These are phyloP conservation scores for Formica selysi DNA, from an alignment of 1,140 invertebrate genomes.

Conservation along the genomic window DNA sequence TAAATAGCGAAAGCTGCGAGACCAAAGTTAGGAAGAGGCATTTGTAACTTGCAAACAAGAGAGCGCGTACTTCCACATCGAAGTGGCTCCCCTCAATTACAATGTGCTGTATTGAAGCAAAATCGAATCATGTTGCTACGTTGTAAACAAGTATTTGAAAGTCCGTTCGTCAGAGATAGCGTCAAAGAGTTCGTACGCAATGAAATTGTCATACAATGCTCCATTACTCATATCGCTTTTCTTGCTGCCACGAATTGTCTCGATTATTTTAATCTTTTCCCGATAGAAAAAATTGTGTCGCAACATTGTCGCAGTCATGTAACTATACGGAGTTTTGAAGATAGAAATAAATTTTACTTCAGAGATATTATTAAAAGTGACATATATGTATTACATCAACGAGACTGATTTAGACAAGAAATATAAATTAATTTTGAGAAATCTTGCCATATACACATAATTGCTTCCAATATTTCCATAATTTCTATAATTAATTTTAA, in stretches of 20 bases:
- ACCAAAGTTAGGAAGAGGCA: conserved; percentile 20
- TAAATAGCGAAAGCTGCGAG: conserved; percentile 12
- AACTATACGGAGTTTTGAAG: not conserved
- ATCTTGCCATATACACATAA: not conserved
- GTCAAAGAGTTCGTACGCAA: not conserved
- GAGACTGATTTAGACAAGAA: not conserved
- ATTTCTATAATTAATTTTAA: not conserved
- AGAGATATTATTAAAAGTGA: not conserved
- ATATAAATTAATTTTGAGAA: not conserved
- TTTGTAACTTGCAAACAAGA: conserved; percentile 39
- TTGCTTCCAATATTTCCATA: not conserved
- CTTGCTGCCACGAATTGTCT: not conserved
- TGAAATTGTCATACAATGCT: not conserved
- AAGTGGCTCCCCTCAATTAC: conserved; percentile 25
- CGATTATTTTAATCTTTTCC: not conserved
- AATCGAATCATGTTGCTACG: conserved; percentile 1
- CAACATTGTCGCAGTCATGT: not conserved
- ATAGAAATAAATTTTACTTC: not conserved
- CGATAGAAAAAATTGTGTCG: not conserved
- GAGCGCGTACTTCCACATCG: not conserved
- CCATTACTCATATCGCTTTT: not conserved
- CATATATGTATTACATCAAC: not conserved
- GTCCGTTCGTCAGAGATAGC: not conserved
- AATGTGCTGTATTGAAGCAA: not conserved
- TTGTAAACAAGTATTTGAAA: not conserved